Conservation (phyloP, 1,140 invertebrate genomes). For the Saccostrea echinata region DNA sequence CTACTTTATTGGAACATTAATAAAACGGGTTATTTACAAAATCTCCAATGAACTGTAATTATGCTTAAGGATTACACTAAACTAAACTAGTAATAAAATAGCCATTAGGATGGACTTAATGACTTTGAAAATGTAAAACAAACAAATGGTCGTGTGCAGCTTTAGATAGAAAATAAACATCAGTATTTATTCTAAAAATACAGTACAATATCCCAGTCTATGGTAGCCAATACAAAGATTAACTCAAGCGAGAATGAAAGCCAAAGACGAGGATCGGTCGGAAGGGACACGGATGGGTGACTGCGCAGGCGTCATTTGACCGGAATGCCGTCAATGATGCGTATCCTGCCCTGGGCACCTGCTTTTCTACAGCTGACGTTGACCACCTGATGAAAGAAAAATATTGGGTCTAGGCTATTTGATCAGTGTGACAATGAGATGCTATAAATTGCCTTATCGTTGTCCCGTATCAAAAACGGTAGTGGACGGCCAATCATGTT, state of each 20-base stretch:
- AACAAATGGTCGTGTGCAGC: not conserved
- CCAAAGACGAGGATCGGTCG: not conserved
- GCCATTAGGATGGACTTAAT: not conserved
- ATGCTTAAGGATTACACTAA: no score
- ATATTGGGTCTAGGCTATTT: constrained; percentile 21
- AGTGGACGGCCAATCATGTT: not conserved
- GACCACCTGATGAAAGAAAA: constrained; percentile 60
- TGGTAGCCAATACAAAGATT: not conserved
- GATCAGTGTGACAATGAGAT: constrained; percentile 22
- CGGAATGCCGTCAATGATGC: constrained; percentile 64
- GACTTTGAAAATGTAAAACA: not conserved
- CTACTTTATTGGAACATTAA: no score
- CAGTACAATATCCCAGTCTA: not conserved
- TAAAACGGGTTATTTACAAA: no score
- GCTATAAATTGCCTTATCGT: constrained; percentile 20
- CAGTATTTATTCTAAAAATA: constrained; percentile 15
- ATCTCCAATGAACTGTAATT: no score
- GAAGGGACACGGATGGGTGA: not conserved
- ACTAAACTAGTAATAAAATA: not conserved
- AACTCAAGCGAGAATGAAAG: not conserved
- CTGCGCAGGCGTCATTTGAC: constrained; percentile 54
- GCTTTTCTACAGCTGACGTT: constrained; percentile 66
- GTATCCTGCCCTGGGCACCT: constrained; percentile 56
- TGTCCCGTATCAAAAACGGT: not conserved
- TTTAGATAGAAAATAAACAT: not conserved